Conservation (phyloP, 64 coral and sea anemone genomes). For the Astreopora myriophthalma region DNA sequence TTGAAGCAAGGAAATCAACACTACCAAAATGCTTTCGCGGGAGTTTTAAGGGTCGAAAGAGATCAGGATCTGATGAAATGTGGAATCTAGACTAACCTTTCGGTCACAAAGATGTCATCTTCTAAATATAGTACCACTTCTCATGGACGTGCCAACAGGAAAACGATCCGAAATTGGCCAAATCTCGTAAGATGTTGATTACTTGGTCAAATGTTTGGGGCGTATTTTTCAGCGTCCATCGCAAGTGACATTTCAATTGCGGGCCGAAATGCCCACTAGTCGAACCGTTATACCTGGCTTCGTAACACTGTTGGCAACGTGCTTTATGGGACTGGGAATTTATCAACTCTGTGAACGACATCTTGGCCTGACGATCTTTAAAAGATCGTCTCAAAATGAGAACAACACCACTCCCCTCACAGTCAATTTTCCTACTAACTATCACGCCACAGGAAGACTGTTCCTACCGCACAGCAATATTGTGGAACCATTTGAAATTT, state of each 20-base stretch:
- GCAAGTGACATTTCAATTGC: not conserved
- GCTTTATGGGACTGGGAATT: not conserved
- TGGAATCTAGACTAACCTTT: not conserved
- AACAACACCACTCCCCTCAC: not conserved
- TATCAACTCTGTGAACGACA: not conserved
- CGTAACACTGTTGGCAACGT: not conserved
- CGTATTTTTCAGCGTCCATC: not conserved
- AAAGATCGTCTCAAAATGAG: not conserved
- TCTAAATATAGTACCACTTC: slow-evolving; percentile 25
- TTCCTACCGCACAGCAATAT: slow-evolving; percentile 87
- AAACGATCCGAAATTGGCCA: not conserved
- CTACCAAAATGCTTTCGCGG: not conserved
- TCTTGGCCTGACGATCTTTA: not conserved
- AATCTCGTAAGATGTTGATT: not conserved
- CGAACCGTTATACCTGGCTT: not conserved
- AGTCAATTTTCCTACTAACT: slow-evolving; percentile 70
- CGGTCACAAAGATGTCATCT: not conserved
- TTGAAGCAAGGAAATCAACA: not conserved
- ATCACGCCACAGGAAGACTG: slow-evolving; percentile 83
- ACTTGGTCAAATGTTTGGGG: not conserved
- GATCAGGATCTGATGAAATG: not conserved
- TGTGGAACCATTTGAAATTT: slow-evolving; percentile 93
- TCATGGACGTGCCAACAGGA: not conserved
- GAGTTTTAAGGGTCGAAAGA: not conserved
- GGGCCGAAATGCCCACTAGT: not conserved